Evolutionary conservation across 1,140 invertebrate genomes (phyloP), one percentile per base, ranked within the genome.

Genomic region (Batillaria attramentaria): DNA sequence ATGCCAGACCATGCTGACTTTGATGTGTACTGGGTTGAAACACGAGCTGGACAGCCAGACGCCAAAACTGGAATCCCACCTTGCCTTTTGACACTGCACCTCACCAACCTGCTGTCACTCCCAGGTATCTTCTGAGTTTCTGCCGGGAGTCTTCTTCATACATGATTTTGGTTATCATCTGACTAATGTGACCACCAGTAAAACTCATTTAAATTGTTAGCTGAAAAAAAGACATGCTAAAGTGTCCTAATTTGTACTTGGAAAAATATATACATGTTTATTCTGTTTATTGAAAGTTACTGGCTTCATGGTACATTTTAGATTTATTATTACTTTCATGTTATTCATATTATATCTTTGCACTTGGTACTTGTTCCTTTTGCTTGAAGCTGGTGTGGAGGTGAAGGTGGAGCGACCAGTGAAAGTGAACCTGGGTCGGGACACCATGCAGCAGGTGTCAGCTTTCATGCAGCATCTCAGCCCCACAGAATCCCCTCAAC

Each of bases 11-110:
- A 79, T 77, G 79, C 84, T 77, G 92, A 94, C 85, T 95, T 93
- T 88, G 90, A 88, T 60, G 77, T 89, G 60, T 87, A 88, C 74
- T 92, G 89, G 91, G 65, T 93, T 50, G 94, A 95, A 90, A 96
- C 95, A 0, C 93, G 93, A 80, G 92, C 92, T 37, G 96, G 96
- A 0, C 92, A 94, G 74, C 93, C 93, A 0, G 93, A 96, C 91
- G 92, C 93, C 3, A 93, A 94, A 72, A 97, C 95, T 6, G 96
- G 96, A 33, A 95, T 97, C 80, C 94, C 94, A 3, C 95, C 96
- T 1, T 94, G 95, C 1, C 93, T 97, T 70, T 91, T 94, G 65
- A 95, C 94, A 3, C 78, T 95, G 0, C 93, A 92, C 85, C 74
- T 92, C 18, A 82, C 73, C 24, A 85, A 91, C 81, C 88, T 91